Evolutionary conservation across 2,888 invertebrate species (phyloP), one percentile per base, ranked within the genome.

Genomic region (Metallyticus violacea): DNA sequence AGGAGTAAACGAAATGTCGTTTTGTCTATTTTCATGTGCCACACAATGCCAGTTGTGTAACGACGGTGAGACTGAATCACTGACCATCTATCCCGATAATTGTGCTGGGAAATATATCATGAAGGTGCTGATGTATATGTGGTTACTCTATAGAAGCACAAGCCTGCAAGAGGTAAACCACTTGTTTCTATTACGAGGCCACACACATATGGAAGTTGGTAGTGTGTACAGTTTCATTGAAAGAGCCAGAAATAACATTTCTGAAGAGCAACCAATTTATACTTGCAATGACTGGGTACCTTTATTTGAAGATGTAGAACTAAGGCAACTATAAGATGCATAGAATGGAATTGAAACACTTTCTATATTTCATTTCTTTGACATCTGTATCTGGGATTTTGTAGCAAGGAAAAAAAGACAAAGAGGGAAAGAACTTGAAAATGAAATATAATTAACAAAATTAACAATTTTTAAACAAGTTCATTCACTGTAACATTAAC

Each of bases 171-270:
- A 62, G 84, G 87, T 88, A 79, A 88, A 85, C 84, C 88, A 88
- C 87, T 86, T 86, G 77, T 89, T 88, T 84, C 80, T 89, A 26
- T 84, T 88, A 84, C 87, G 82, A 40, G 87, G 88, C 9, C 89
- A 88, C 86, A 89, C 88, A 1, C 88, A 89, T 83, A 88, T 88
- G 85, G 89, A 89, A 85, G 89, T 88, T 30, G 88, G 89, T 86
- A 87, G 86, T 85, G 87, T 87, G n/a, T 89, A 89, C 83, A 87
- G 87, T 30, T 85, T 88, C 40, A 89, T 89, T 80, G 88, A 89
- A 80, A 87, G 88, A 86, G 86, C 88, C 79, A 86, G 87, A 81
- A 87, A 87, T 86, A 80, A 25, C 25, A 6, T 29, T 26, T 6
- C 30, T 26, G n/a, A 85, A 78, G 7, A 79, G 79, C 79, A 85